Base-by-base conservation (phyloP, 2,797 vertebrate species). In the Clamator glandarius region DNA sequence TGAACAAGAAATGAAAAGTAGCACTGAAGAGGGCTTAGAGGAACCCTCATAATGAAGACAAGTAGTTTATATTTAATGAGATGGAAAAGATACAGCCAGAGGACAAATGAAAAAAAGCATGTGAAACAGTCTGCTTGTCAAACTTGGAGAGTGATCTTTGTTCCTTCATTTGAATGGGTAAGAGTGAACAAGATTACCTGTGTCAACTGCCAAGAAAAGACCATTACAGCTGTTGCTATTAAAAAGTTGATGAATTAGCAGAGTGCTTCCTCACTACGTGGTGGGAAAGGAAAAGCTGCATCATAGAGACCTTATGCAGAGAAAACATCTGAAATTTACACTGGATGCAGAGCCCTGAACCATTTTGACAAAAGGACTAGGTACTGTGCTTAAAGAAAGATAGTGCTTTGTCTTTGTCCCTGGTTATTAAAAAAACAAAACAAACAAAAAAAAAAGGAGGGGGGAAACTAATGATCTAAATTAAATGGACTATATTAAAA, bases 1-100 rank as follows among this genome's bases (percentile, higher is more conserved):
- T 76, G 55, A 90, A 86, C 20, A 96, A 92, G 87, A 90, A 96
- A 90, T 70, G 51, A 84, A 92, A 92, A 92, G 88, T 57, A 75
- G 77, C 15, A 2, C 12, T 94, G 58, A 93, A 95, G 91, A 50
- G 63, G 83, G 70, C 85, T 90, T 94, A 63, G 51, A 96, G 77
- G 48, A 91, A 42, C 39, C 76, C 41, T 94, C 39, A 33, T 91
- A 94, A 94, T 59, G 88, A 96, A 92, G 90, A 90, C 62, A 82
- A 96, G 88, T 79, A 77, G 51, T 66, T 94, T 66, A 33, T 50
- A 87, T 74, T 92, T 90, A 96, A 96, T 76, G 79, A 84, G 83
- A 88, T 48, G 48, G 58, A 86, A 83, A 89, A 91, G 69, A 84
- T 68, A 83, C 24, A 88, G 91, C 69, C 59, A 94, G 83, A 94